Evolutionary conservation across 2,888 invertebrate genomes (phyloP), one percentile per base, ranked within the genome.

Genomic region (Mythimna ferrago): DNA sequence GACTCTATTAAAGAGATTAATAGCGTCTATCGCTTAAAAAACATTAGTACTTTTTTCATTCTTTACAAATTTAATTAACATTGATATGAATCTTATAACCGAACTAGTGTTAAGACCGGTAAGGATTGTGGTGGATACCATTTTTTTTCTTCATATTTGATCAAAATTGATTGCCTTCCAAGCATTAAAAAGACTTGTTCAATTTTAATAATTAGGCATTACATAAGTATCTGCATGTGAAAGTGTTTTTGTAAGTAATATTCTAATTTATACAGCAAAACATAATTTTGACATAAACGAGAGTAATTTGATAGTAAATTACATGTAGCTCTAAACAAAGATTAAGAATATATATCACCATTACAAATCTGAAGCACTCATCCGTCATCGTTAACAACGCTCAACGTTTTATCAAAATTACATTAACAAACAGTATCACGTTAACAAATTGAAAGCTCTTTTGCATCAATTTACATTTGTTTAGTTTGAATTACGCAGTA

Each of bases 1-100:
- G 95, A 92, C 96, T 96, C 95, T 95, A 96, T 96, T 96, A 95
- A 94, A 92, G 89, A 93, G 96, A 96, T 96, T 95, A 95, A 96
- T 95, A 91, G 93, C 87, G 88, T 90, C 91, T 92, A 94, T 93
- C 92, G 90, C 87, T 91, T 92, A 89, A 93, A 94, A 93, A 94
- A 92, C 90, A 93, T 91, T 89, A 88, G 86, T 81, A 81, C 86
- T 91, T 94, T 94, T 93, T 93, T 91, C 88, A 88, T 93, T 91
- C 89, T 86, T 81, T 90, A 95, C 94, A 96, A 95, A 96, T 96
- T 95, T 94, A 95, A 96, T 96, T 94, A 95, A 93, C 93, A 89
- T 90, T 86, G 94, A 94, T 94, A 93, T 89, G 87, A 86, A 93
- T 94, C 91, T 91, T 83, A 84, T 68, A 83, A 84, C 82, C 79